Percentiles rank a stretch among this genome's conserved stretches.
Evolutionary conservation across 2,113 vertebrate genomes (phyloP).

Genomic region (Psephotus haematonotus): DNA sequence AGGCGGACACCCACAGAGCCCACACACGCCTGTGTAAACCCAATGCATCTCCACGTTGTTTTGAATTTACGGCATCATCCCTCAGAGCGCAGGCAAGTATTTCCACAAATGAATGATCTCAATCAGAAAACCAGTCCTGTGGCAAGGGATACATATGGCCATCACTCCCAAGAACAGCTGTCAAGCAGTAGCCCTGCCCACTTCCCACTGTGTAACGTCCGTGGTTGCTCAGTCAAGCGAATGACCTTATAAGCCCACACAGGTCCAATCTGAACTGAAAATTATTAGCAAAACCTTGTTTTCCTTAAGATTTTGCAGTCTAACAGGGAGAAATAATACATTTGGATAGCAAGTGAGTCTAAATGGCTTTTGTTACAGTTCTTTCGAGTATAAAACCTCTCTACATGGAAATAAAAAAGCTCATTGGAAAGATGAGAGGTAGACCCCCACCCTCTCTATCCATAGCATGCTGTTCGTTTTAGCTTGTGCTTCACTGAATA

Average conservation of each 20-base stretch:
- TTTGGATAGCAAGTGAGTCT: not conserved
- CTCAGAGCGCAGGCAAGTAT: constrained; percentile 24
- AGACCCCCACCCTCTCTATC: not conserved
- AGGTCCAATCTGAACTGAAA: constrained; percentile 31
- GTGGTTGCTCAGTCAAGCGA: constrained; percentile 53
- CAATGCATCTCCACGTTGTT: not conserved
- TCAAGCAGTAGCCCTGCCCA: constrained; percentile 60
- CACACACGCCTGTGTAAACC: not conserved
- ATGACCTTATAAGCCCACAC: constrained; percentile 51
- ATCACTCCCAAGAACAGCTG: constrained; percentile 64
- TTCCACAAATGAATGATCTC: constrained; percentile 60
- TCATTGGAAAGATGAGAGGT: not conserved
- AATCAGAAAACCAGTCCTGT: constrained; percentile 60
- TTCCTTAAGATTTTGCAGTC: not conserved
- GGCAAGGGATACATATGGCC: constrained; percentile 66
- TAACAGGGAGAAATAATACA: constrained; percentile 15
- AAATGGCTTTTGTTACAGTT: constrained; percentile 1
- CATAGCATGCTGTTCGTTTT: constrained; percentile 57
- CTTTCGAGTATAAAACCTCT: constrained; percentile 28
- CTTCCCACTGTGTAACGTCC: constrained; percentile 53
- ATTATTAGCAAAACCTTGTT: constrained; percentile 24
- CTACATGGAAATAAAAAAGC: constrained; percentile 17
- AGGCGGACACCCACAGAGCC: constrained; percentile 5
- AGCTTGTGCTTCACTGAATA: constrained; percentile 64
- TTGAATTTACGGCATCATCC: constrained; percentile 41